Evolutionary conservation across 2,888 invertebrate species (phyloP), one percentile per base, ranked within the genome.

Genomic region (Shargacucullia verbasci): DNA sequence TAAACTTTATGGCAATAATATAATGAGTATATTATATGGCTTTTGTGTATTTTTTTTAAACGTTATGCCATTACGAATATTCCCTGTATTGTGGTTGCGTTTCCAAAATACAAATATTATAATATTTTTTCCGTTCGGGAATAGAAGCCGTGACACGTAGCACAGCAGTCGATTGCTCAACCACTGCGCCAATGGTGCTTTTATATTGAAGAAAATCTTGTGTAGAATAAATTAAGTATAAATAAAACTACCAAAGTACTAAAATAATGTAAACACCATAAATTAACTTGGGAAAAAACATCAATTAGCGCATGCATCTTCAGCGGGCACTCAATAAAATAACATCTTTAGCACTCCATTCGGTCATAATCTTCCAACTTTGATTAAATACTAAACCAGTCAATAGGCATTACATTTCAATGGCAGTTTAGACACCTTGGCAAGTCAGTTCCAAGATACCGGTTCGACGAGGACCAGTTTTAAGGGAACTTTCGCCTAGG

Each of bases 371-470:
- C 46, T 39, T 33, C 13, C 13, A 59, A 63, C 50, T 65, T 73
- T 62, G 67, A 72, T 70, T 64, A 66, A 69, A 48, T 60, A 64
- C 35, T 49, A 45, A 70, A 62, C 50, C 67, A 81, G 77, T 78
- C 80, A 79, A 82, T 79, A 80, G 77, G 78, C 73, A 80, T 82
- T 80, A 79, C 71, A 81, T 82, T 86, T 86, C 81, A 85, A 87
- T 84, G 81, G 80, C 79, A 82, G 81, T 86, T 82, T 79, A 83
- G 84, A 87, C 85, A 87, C 83, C 81, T 84, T 76, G 77, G 78
- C 56, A 81, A 84, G 83, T 82, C 81, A 77, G 83, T 82, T 82
- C 73, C 80, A 80, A 85, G 86, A 82, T 82, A 83, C 82, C 79
- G 84, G 87, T 85, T 85, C 75, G 67, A 76, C 70, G 65, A 81